Evolutionary conservation across 2,797 vertebrate genomes (phyloP), one percentile per base, ranked within the genome.

Genomic region (Euthynnus affinis): DNA sequence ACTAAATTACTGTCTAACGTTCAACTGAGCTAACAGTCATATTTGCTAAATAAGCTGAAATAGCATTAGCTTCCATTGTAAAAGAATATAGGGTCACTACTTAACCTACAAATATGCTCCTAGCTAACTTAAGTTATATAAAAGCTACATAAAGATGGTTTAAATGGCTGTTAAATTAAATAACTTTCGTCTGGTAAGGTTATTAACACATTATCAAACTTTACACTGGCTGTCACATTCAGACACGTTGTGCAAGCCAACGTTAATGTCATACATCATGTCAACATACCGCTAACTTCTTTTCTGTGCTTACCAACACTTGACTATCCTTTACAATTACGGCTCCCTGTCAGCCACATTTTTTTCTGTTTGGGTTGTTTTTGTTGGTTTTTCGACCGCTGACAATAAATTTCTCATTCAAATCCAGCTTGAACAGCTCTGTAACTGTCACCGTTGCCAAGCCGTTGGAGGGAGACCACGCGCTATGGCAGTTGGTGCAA

Each of bases 231-330:
- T 46, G 44, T 46, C 14, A 27, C 14, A 27, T 37, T 55, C 23
- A 20, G 10, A 22, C 32, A 51, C 8, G 18, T 59, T 27, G 63
- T 8, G 17, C 49, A 60, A 34, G 20, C 20, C 22, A 7, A 48
- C 44, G 44, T 49, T 20, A n/a, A 49, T 6, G 20, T 32, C 5
- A 22, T 8, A 48, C 0, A 9, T 22, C 4, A 34, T 12, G 4
- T 15, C 20, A 20, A 52, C 20, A 49, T 8, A 46, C 14, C n/a
- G 18, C 8, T 9, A 6, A 3, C 6, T 20, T n/a, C 51, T 18
- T 6, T 58, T 48, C 12, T 60, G 15, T 3, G 4, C 61, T 78
- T 69, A 72, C 71, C 63, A 20, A 69, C 59, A 56, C 44, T 37
- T 25, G n/a, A 44, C 59, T 34, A 67, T 20, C 10, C 9, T 6